A percentile compares a stretch with the other conserved stretches of the same genome.
phyloP scores from a whole-genome alignment of 2,113 vertebrate genomes.

The Ictalurus punctatus region DNA sequence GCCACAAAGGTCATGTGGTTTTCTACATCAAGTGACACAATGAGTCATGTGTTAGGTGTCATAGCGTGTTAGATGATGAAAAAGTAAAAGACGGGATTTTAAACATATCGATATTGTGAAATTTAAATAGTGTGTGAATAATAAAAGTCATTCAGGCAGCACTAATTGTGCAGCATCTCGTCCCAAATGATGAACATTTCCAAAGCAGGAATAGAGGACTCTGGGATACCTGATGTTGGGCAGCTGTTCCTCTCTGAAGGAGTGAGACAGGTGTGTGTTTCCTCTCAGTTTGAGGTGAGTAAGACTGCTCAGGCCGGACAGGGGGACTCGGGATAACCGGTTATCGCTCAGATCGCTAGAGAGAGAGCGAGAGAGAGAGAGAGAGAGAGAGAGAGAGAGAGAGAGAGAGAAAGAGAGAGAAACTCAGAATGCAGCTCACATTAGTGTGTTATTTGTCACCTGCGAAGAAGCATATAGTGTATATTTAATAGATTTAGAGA shows the following conservation, averaged over 20 bases:
- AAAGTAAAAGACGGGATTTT: background rate
- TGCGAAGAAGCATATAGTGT: background rate
- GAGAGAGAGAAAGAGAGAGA: constrained; percentile 20
- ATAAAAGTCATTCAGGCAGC: background rate
- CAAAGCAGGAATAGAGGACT: background rate
- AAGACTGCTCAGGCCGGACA: constrained; percentile 81
- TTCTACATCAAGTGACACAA: background rate
- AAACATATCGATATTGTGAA: background rate
- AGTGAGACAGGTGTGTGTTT: constrained; percentile 82
- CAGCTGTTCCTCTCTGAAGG: constrained; percentile 85
- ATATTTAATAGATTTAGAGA: no score
- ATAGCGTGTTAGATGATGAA: background rate
- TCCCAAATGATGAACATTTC: background rate
- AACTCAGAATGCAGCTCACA: background rate
- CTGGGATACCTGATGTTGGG: constrained; percentile 85
- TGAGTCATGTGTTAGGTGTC: background rate
- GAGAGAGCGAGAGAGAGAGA: constrained; percentile 26
- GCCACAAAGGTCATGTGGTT: background rate
- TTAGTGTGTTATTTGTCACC: background rate
- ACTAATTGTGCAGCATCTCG: background rate
- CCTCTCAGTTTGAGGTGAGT: constrained; percentile 90
- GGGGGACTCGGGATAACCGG: constrained; percentile 77
- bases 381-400: constrained; percentile 16
- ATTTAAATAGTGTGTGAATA: background rate
- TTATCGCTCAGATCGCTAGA: constrained; percentile 88